Evolutionary conservation across 2,888 invertebrate species (phyloP).

Genomic region (Galerucella calmariensis): DNA sequence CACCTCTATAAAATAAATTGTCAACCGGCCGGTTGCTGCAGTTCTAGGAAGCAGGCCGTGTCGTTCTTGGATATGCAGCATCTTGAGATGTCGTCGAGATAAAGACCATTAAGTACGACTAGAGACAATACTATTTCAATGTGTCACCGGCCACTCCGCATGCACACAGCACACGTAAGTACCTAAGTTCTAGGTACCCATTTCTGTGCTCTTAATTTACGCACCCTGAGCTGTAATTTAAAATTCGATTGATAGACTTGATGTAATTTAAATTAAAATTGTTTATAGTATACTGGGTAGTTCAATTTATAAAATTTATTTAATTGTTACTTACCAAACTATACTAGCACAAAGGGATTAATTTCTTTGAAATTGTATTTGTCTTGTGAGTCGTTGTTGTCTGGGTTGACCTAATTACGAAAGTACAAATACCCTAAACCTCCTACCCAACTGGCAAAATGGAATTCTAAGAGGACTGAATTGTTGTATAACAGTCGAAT

Average conservation of each 20-base stretch:
- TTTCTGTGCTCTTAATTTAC: background rate
- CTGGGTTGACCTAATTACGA: no score
- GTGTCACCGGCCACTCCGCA: slow-evolving; percentile 60
- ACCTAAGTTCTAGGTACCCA: slow-evolving; percentile 13
- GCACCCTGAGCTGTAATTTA: background rate
- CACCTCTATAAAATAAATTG: slow-evolving; percentile 66
- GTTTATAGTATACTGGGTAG: no score
- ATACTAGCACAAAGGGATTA: no score
- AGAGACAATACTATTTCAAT: slow-evolving; percentile 67
- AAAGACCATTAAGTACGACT: slow-evolving; percentile 66
- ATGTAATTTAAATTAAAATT: background rate
- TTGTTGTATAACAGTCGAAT: no score
- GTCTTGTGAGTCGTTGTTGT: no score
- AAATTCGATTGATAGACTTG: background rate
- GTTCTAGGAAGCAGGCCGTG: slow-evolving; percentile 60
- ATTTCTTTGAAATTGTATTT: no score
- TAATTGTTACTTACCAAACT: no score
- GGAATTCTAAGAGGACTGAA: no score
- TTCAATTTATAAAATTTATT: no score
- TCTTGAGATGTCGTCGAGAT: slow-evolving; percentile 63
- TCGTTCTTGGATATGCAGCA: slow-evolving; percentile 35
- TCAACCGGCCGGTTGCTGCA: slow-evolving; percentile 62
- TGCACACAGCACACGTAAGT: slow-evolving; percentile 30
- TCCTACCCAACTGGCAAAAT: no score
- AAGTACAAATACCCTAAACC: no score